These are phyloP conservation scores for Drosophila equinoxialis DNA, from an alignment of 1,140 invertebrate species.

Conservation along the genomic window DNA sequence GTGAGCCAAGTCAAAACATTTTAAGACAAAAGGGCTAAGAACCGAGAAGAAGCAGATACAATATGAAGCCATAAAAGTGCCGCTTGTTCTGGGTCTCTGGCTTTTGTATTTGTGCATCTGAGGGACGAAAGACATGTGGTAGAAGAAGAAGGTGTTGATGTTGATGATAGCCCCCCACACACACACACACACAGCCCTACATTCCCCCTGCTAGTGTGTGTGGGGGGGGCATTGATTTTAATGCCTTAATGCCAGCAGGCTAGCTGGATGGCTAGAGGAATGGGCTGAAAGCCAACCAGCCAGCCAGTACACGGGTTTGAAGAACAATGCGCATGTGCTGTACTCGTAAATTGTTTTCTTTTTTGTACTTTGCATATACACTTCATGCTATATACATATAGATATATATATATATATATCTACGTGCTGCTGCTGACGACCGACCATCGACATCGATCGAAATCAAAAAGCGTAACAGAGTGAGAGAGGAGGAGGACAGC, in stretches of 20 bases:
- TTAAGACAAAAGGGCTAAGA: constrained; percentile 14
- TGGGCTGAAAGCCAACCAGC: neutral
- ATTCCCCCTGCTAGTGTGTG: neutral
- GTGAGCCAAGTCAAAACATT: constrained; percentile 12
- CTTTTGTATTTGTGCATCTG: constrained; percentile 59
- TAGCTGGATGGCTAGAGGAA: neutral
- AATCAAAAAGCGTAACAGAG: constrained; percentile 77
- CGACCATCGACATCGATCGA: constrained; percentile 71
- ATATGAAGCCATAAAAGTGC: constrained; percentile 73
- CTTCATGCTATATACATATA: neutral
- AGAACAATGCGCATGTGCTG: constrained; percentile 73
- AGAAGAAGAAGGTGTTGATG: constrained; percentile 71
- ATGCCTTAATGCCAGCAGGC: constrained; percentile 29
- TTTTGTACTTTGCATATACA: constrained; percentile 12
- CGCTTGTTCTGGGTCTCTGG: constrained; percentile 59
- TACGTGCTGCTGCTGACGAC: constrained; percentile 40
- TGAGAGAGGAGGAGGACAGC: constrained; percentile 11
- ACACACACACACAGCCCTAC: neutral
- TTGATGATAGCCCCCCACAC: constrained; percentile 40
- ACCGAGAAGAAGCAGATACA: constrained; percentile 19
- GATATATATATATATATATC: neutral
- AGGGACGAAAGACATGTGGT: neutral
- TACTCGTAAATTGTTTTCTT: constrained; percentile 65
- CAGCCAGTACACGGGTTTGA: constrained; percentile 3
- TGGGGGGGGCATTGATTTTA: constrained; percentile 52